Evolutionary conservation across 2,797 vertebrate genomes (phyloP).

Genomic region (Bucorvus abyssinicus): DNA sequence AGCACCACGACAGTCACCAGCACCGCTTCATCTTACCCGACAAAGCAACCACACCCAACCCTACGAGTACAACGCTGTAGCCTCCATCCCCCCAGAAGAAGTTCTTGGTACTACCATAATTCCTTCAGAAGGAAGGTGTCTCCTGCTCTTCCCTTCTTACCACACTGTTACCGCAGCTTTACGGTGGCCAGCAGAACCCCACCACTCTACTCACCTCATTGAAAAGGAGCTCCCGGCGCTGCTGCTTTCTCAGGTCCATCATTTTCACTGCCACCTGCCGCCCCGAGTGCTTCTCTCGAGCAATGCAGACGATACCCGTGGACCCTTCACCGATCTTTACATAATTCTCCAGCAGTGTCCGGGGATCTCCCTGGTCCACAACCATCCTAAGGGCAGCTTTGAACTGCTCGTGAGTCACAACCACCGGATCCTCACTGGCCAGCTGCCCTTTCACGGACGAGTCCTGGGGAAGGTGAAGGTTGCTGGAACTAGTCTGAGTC

Average conservation of each 20-base stretch:
- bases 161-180: neutral
- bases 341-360: constrained; percentile 93
- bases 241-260: constrained; percentile 98
- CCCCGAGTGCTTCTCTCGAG: constrained; percentile 93
- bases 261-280: constrained; percentile 97
- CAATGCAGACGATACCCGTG: constrained; percentile 95
- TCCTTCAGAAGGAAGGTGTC: neutral
- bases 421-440: constrained; percentile 83
- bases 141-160: neutral
- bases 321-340: constrained; percentile 97
- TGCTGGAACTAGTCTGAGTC: constrained; percentile 90
- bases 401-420: constrained; percentile 97
- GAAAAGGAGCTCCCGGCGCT: constrained; percentile 95
- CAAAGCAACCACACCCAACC: neutral
- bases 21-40: neutral
- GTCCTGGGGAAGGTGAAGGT: constrained; percentile 84
- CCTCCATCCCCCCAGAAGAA: rapidly evolving
- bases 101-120: neutral
- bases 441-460: constrained; percentile 74
- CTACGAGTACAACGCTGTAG: rapidly evolving
- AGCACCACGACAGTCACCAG: neutral
- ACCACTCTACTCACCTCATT: constrained; percentile 84
- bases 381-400: constrained; percentile 98
- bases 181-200: neutral
- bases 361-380: constrained; percentile 94